A percentile compares a stretch with the other conserved stretches of the same genome.
Conservation (phyloP, 2,888 invertebrate genomes). For the Idaea dimidiata region DNA sequence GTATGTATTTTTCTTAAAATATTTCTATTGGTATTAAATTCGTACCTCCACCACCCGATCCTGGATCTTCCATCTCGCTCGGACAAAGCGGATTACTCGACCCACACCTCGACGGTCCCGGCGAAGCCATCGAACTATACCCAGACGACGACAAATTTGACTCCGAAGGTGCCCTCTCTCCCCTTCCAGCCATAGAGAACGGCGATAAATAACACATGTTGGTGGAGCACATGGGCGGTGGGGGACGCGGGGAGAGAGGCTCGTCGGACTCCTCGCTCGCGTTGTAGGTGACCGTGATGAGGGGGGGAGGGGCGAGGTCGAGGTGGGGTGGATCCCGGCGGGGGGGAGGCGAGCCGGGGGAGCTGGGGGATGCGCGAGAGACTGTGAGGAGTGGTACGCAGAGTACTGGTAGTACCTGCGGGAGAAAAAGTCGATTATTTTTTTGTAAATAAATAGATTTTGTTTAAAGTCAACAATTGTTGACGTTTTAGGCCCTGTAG, state of each 20-base stretch:
- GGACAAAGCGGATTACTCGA: constrained; percentile 90
- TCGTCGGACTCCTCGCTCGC: constrained; percentile 91
- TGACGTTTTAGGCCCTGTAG: no score
- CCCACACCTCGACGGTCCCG: constrained; percentile 90
- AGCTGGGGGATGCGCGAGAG: constrained; percentile 86
- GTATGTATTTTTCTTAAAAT: no score
- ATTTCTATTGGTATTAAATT: no score
- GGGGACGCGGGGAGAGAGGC: constrained; percentile 83
- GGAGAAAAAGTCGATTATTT: no score
- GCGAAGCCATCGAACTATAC: constrained; percentile 92
- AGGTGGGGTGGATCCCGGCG: constrained; percentile 83
- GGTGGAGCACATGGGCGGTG: constrained; percentile 60
- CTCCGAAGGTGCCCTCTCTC: constrained; percentile 89
- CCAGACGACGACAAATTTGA: constrained; percentile 92
- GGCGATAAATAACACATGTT: constrained; percentile 89
- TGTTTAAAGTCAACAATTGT: no score
- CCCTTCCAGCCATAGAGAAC: constrained; percentile 86
- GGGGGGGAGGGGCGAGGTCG: constrained; percentile 84
- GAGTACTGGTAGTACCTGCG: constrained; percentile 53
- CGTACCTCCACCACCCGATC: constrained; percentile 78
- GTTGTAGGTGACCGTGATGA: constrained; percentile 88
- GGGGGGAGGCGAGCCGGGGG: constrained; percentile 83
- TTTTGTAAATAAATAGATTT: no score
- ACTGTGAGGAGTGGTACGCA: constrained; percentile 84
- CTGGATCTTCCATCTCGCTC: constrained; percentile 87